These are phyloP conservation scores for Drosophila anomalata DNA, from an alignment of 2,888 invertebrate genomes.

Conservation along the genomic window DNA sequence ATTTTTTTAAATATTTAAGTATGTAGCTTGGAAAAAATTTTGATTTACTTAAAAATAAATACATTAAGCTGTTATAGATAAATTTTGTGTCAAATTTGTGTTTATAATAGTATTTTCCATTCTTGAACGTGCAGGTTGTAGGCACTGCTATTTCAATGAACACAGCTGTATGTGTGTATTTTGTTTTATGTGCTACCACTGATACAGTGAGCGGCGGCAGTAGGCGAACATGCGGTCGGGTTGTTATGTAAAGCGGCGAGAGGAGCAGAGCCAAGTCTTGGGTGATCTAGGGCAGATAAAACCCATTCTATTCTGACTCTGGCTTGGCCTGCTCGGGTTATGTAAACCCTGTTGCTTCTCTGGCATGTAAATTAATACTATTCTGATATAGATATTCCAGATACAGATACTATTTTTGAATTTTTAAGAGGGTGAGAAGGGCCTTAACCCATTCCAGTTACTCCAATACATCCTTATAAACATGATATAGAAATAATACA, in stretches of 20 bases:
- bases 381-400: neutral
- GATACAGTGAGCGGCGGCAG: slow-evolving; percentile 28
- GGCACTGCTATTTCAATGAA: no score
- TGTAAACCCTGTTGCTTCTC: neutral
- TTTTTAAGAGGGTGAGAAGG: neutral
- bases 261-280: neutral
- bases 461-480: neutral
- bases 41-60: no score
- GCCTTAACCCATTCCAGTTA: neutral
- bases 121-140: no score
- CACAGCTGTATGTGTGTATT: no score
- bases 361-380: neutral
- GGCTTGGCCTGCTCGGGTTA: neutral
- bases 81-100: no score
- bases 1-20: no score
- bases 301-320: neutral
- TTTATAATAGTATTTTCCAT: no score
- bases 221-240: slow-evolving; percentile 21
- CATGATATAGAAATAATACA: no score
- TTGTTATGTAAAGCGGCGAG: slow-evolving; percentile 58
- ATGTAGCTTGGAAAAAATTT: no score
- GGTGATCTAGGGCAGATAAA: neutral
- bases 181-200: slow-evolving; percentile 19
- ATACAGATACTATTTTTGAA: neutral
- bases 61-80: no score